Evolutionary conservation across 2,888 invertebrate species (phyloP), one percentile per base, ranked within the genome.

Genomic region (Leucania comma): DNA sequence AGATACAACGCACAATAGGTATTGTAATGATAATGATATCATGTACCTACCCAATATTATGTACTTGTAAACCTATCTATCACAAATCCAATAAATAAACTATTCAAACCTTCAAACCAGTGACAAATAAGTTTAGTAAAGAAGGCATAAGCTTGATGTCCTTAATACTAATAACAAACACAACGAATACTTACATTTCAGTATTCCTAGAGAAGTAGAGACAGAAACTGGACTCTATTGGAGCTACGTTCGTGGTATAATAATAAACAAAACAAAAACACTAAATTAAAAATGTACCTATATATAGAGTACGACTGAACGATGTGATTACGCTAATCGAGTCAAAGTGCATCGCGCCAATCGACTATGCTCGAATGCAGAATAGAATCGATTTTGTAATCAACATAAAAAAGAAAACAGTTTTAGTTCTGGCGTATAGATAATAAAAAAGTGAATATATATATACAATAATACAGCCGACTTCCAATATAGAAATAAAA

Each of bases 151-250:
- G 35, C 46, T 46, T 54, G 24, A 10, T 26, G 10, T n/a, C 6
- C 5, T 17, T 22, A 17, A 6, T 38, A 22, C 0, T 48, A 42
- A 2, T 10, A 22, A 14, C 3, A 22, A 53, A 61, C 20, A 17
- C 14, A 46, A 8, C 38, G 9, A 32, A 42, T n/a, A 74, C 72
- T 67, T 74, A 72, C 72, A 51, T 57, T 57, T 26, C 1, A 24
- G 20, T 24, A 20, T 9, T 46, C 42, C 6, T 24, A 51, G 29
- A n/a, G n/a, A n/a, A n/a, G 29, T 4, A 29, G 12, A 46, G 9
- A 58, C 32, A 22, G 17, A 17, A 46, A 53, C 9, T 53, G 1
- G 9, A 48, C 35, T 66, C 26, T 66, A 1, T 26, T 50, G 14
- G 8, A 22, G 46, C 42, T 50, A 54, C 1, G 8, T 26, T 64